phyloP scores from a whole-genome alignment of 2,797 vertebrate species.

The Tokudaia tokunoshimensis region DNA sequence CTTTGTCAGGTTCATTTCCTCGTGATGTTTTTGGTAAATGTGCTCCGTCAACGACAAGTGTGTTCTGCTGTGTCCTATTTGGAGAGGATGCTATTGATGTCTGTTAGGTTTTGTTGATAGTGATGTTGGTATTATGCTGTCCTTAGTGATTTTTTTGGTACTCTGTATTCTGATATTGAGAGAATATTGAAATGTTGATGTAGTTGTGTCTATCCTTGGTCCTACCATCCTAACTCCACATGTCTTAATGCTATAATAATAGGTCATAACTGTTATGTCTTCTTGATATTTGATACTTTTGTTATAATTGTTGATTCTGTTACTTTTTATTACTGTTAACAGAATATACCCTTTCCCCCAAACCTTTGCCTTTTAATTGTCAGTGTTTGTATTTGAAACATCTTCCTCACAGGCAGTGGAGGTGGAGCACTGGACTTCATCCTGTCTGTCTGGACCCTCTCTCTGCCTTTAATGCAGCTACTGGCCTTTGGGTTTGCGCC shows the following conservation, averaged over 20 bases:
- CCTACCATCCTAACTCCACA: background rate
- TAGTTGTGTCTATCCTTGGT: background rate
- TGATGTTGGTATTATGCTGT: background rate
- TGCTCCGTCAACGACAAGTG: background rate
- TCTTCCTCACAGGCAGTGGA: background rate
- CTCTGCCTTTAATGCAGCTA: background rate
- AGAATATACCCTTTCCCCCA: background rate
- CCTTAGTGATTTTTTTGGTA: background rate
- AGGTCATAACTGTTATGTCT: background rate
- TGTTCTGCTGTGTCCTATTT: background rate
- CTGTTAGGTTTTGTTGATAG: background rate
- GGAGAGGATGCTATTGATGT: background rate
- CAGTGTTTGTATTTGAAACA: background rate
- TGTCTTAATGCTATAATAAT: slow-evolving; percentile 24
- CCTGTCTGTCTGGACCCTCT: background rate
- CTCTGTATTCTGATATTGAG: background rate
- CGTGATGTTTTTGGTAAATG: background rate
- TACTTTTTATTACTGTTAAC: background rate
- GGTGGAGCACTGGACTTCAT: background rate
- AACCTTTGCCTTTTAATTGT: background rate
- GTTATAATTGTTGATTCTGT: background rate
- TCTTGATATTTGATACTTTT: background rate
- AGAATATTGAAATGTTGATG: background rate
- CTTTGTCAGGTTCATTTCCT: slow-evolving; percentile 36
- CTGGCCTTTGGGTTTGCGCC: background rate